Conservation (phyloP, 1,140 invertebrate genomes). For the Drosophila ogumai region DNA sequence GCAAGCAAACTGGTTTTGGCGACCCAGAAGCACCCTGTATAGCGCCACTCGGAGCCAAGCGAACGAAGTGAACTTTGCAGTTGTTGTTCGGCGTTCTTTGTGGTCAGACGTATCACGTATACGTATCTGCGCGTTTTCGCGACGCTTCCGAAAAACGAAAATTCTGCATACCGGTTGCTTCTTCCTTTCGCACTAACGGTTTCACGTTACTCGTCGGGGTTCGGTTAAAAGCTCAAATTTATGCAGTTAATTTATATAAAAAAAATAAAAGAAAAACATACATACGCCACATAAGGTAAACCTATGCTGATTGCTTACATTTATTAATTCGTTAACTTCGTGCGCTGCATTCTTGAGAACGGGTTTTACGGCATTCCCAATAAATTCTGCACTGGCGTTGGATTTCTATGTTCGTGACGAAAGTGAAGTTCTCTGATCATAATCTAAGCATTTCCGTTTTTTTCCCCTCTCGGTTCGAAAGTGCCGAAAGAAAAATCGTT, state of each 20-base stretch:
- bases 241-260: background rate
- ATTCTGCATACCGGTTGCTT: constrained; percentile 51
- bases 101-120: constrained; percentile 50
- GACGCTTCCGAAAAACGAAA: constrained; percentile 45
- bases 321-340: constrained; percentile 16
- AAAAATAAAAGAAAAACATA: background rate
- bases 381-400: constrained; percentile 32
- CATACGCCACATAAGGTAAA: constrained; percentile 21
- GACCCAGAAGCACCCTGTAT: constrained; percentile 47
- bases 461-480: constrained; percentile 24
- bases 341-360: constrained; percentile 45
- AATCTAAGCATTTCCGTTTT: constrained; percentile 60
- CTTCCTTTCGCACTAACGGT: constrained; percentile 12
- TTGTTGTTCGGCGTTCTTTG: constrained; percentile 78
- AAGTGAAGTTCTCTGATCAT: constrained; percentile 49
- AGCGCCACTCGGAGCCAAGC: background rate
- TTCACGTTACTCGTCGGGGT: constrained; percentile 19
- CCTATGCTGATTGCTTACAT: constrained; percentile 16
- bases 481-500: constrained; percentile 26
- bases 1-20: constrained; percentile 48
- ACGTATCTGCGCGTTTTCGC: constrained; percentile 20
- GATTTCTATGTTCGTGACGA: constrained; percentile 41
- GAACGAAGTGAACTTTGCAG: constrained; percentile 34
- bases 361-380: constrained; percentile 48
- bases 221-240: constrained; percentile 13